A percentile compares a stretch with the other conserved stretches of the same genome.
Evolutionary conservation across 1,140 invertebrate genomes (phyloP).

Genomic region (Bombus waltoni): DNA sequence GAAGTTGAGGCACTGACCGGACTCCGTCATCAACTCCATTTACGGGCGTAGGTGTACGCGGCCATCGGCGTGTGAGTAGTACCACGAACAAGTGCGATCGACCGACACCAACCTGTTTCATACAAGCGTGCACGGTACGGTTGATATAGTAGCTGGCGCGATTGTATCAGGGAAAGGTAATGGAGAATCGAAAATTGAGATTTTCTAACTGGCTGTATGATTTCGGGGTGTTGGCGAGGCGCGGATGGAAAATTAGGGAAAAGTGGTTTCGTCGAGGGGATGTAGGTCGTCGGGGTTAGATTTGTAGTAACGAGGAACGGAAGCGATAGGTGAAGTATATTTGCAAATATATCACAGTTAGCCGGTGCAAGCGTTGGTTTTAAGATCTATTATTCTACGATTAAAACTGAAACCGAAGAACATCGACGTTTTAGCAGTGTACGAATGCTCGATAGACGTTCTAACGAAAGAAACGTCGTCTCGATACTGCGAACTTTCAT

Average conservation of each 20-base stretch:
- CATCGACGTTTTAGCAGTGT: too few relatives aligned
- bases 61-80: not conserved
- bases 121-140: not conserved
- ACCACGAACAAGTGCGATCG: conserved; percentile 20
- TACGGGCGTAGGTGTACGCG: conserved; percentile 2
- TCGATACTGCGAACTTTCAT: too few relatives aligned
- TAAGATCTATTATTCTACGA: too few relatives aligned
- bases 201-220: not conserved
- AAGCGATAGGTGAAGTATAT: too few relatives aligned
- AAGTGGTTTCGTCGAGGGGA: not conserved
- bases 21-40: conserved; percentile 57
- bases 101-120: not conserved
- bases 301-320: too few relatives aligned
- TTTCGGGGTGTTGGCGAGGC: not conserved
- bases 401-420: too few relatives aligned
- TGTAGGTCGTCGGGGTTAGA: too few relatives aligned
- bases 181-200: not conserved
- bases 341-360: too few relatives aligned
- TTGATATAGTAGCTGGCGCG: too few relatives aligned
- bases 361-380: too few relatives aligned
- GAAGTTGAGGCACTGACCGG: conserved; percentile 66
- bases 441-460: too few relatives aligned
- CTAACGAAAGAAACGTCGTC: too few relatives aligned
- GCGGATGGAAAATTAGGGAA: not conserved
- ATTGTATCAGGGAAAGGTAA: conserved; percentile 12